Percentiles rank a stretch among this genome's conserved stretches.
Conservation (phyloP, 2,888 invertebrate species). For the Pandemis corylana region DNA sequence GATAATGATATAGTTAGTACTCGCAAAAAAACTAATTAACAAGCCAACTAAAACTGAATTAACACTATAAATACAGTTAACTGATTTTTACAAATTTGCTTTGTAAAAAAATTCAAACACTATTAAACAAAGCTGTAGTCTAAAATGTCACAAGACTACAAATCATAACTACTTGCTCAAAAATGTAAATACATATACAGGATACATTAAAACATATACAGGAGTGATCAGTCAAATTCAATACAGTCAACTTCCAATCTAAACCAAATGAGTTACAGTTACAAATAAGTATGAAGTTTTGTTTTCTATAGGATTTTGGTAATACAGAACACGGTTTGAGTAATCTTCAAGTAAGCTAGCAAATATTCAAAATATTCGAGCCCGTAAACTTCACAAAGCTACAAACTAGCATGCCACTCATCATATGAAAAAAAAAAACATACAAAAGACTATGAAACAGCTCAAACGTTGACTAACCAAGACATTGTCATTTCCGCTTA, state of each 20-base stretch:
- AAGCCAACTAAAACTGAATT: neutral
- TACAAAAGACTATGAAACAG: constrained; percentile 37
- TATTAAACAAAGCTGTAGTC: neutral
- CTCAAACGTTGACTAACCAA: constrained; percentile 70
- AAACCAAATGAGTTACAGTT: no score
- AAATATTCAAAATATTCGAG: neutral
- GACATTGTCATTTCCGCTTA: constrained; percentile 66
- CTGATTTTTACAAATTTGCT: neutral
- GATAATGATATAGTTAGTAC: neutral
- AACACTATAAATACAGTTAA: neutral
- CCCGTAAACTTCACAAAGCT: neutral
- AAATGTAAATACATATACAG: no score
- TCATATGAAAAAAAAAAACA: constrained; percentile 40
- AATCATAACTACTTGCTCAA: neutral
- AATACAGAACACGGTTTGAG: no score
- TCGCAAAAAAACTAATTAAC: constrained; percentile 14
- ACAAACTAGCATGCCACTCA: constrained; percentile 35
- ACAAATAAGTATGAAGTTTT: no score
- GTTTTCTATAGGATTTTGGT: no score
- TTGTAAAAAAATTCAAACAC: neutral
- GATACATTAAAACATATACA: no score
- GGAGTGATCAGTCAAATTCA: no score
- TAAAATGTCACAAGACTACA: neutral
- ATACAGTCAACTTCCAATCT: no score
- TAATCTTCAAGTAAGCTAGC: neutral